phyloP scores from a whole-genome alignment of 2,888 invertebrate species.

The Chirona hameri region DNA sequence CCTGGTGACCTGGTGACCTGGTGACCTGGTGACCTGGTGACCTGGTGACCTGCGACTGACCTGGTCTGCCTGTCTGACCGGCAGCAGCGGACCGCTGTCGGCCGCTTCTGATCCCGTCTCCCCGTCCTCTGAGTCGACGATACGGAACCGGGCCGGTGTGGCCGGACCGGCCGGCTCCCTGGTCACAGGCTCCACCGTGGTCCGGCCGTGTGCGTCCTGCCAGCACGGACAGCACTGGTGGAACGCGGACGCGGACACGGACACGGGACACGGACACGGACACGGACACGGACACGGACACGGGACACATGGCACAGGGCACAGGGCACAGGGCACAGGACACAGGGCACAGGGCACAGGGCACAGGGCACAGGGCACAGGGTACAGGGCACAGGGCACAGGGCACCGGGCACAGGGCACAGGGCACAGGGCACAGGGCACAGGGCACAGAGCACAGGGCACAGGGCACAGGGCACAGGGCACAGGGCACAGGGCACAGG shows the following conservation, averaged over 20 bases:
- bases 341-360: background rate
- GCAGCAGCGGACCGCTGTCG: slow-evolving; percentile 34
- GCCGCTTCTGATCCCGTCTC: slow-evolving; percentile 32
- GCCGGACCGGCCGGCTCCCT: background rate
- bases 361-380: no score
- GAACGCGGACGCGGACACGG: background rate
- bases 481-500: no score
- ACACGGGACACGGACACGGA: background rate
- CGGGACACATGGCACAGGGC: background rate
- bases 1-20: background rate
- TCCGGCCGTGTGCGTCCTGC: slow-evolving; percentile 36
- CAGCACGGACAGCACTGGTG: background rate
- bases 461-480: background rate
- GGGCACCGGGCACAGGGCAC: no score
- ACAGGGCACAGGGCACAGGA: no score
- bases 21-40: background rate
- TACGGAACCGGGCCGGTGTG: background rate
- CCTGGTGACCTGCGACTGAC: background rate
- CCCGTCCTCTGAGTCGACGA: slow-evolving; percentile 9
- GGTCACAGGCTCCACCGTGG: slow-evolving; percentile 29
- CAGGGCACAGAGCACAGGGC: no score
- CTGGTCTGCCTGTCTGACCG: slow-evolving; percentile 26
- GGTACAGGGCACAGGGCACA: background rate
- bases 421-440: background rate
- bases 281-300: background rate